phyloP scores from a whole-genome alignment of 2,113 vertebrate species.

The Pelusios castaneus region DNA sequence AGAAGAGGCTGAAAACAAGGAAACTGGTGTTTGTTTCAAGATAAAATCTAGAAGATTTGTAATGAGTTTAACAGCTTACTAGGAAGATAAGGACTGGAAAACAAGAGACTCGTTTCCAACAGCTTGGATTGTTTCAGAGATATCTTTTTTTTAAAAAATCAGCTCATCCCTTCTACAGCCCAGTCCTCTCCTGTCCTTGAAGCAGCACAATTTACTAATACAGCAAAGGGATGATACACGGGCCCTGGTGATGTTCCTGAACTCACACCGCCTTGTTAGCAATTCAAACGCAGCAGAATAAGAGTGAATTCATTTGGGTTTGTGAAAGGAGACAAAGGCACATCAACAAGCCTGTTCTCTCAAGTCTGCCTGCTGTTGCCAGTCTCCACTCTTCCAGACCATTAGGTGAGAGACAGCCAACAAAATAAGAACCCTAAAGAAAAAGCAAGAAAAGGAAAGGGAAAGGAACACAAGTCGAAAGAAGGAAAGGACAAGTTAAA shows the following conservation, averaged over 20 bases:
- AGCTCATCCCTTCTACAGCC: background rate
- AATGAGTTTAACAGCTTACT: background rate
- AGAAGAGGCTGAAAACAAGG: background rate
- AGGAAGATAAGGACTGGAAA: background rate
- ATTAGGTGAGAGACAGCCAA: slow-evolving; percentile 48
- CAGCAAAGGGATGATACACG: background rate
- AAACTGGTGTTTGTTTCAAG: background rate
- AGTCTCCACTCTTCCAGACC: slow-evolving; percentile 35
- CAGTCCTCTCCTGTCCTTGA: background rate
- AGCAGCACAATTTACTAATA: background rate
- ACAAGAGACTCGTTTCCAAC: background rate
- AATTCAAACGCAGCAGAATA: background rate
- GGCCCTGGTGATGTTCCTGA: background rate
- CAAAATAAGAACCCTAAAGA: slow-evolving; percentile 8
- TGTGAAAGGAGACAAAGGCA: slow-evolving; percentile 2
- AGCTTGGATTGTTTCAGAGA: background rate
- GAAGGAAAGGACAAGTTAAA: too few species aligned
- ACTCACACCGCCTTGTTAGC: background rate
- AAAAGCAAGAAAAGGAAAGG: background rate
- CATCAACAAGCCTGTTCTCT: slow-evolving; percentile 6
- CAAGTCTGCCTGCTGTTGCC: background rate
- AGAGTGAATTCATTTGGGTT: background rate
- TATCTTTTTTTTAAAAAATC: background rate
- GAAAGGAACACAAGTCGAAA: too few species aligned
- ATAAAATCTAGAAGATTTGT: background rate